Evolutionary conservation across 2,888 invertebrate species (phyloP).

Genomic region (Choreutis nemorana): DNA sequence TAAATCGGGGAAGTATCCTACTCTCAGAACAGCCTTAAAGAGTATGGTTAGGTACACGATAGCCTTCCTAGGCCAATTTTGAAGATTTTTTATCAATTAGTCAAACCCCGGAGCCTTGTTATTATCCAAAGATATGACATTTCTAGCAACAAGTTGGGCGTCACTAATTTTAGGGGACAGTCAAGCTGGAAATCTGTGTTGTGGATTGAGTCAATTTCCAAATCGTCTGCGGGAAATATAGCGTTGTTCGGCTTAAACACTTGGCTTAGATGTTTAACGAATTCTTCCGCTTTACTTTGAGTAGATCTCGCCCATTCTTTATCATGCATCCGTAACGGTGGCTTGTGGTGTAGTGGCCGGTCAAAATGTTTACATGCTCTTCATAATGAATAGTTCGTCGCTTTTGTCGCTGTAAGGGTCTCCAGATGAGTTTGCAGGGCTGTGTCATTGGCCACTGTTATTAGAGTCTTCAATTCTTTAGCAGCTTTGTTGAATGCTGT

Average conservation of each 20-base stretch:
- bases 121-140: background rate
- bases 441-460: conserved; percentile 1
- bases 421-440: background rate
- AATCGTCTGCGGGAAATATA: no score
- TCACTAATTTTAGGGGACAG: background rate
- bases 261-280: background rate
- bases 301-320: background rate
- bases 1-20: background rate
- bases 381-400: background rate
- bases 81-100: conserved; percentile 1
- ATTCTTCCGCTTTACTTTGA: background rate
- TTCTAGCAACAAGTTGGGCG: background rate
- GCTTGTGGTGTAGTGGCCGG: background rate
- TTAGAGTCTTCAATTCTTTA: conserved; percentile 6
- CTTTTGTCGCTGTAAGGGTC: background rate
- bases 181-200: background rate
- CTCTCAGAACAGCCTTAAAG: background rate
- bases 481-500: conserved; percentile 6
- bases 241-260: background rate
- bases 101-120: background rate
- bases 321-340: background rate
- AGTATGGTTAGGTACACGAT: background rate
- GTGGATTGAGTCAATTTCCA: no score
- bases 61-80: background rate
- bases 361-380: background rate